Base-by-base conservation (phyloP, 1,140 invertebrate species). In the Hesperophylax magnus region DNA sequence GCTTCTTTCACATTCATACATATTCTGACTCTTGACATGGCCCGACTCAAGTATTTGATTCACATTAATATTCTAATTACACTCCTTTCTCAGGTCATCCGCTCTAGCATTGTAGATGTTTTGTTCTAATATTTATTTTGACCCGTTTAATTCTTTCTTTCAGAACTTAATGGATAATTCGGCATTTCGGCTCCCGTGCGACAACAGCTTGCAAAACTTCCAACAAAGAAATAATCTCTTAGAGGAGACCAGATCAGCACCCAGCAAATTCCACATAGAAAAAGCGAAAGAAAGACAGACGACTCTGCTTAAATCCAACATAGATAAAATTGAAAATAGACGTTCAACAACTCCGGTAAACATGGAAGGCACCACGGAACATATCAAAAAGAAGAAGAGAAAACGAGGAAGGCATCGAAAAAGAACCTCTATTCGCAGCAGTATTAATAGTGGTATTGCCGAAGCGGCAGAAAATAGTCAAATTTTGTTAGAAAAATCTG, bases 381-480 rank as follows among this genome's bases (percentile, higher is more conserved):
- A 69, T 31, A 54, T 22, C 47, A 78, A 78, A 52, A 79, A 79
- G 77, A 63, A 58, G 65, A 79, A 72, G 54, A 53, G 77, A 34
- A 71, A 52, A 58, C 18, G 77, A 7, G 65, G 65, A 11, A 69
- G 67, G 27, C 39, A 58, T n/a, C 58, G 77, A 39, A 60, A 65
- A 18, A 72, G 69, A 20, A 47, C n/a, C 15, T 52, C 18, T 22
- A 3, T 47, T 47, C 39, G 39, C 11, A 47, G 39, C 39, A 47
- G 39, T 47, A 47, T 47, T 47, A 47, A 47, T 6, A 8, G 14
- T 11, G 3, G 39, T 47, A 8, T 47, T 14, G 39, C 4, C 34
- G 0, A 39, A 9, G 34, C 9, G 34, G 7, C 9, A 8, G 39
- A 47, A 47, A 47, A 14, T 47, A 47, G 39, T 47, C 0, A 47